phyloP scores from a whole-genome alignment of 2,113 vertebrate genomes.

The Pachyramphus minor region DNA sequence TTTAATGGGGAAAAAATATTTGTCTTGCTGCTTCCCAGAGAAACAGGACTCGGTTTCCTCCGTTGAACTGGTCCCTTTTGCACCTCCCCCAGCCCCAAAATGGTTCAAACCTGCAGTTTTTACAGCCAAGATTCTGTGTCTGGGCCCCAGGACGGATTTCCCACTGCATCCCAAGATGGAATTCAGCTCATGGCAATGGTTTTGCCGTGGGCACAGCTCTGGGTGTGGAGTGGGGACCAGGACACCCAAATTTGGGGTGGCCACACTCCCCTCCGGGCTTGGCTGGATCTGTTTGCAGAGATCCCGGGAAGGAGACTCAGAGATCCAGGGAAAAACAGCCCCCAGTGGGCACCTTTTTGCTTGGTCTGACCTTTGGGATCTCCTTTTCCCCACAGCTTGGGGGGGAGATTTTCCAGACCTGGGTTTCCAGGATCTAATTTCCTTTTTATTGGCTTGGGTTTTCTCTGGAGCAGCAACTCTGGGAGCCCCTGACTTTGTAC shows the following conservation, averaged over 20 bases:
- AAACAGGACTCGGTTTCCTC: fast-evolving
- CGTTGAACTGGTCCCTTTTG: fast-evolving
- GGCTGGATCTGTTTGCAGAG: neutral
- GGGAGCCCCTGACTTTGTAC: fast-evolving
- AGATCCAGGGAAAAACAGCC: neutral
- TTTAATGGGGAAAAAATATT: fast-evolving
- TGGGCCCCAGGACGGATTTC: neutral
- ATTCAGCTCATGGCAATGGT: neutral
- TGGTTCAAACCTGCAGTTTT: neutral
- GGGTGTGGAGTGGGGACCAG: neutral
- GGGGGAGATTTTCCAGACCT: neutral
- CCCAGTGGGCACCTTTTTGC: neutral
- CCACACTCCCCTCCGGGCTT: fast-evolving
- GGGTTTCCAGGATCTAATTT: neutral
- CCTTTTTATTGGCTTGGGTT: neutral
- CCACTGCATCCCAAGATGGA: neutral
- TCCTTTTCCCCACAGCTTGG: neutral
- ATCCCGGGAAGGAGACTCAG: neutral
- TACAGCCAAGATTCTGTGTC: fast-evolving
- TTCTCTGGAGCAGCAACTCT: neutral
- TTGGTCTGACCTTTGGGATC: neutral
- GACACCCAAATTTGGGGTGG: fast-evolving
- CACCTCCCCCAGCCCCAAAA: neutral
- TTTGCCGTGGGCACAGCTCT: neutral
- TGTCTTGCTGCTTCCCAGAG: neutral